Evolutionary conservation across 2,888 invertebrate genomes (phyloP), one percentile per base, ranked within the genome.

Genomic region (Criorhina ranunculi): DNA sequence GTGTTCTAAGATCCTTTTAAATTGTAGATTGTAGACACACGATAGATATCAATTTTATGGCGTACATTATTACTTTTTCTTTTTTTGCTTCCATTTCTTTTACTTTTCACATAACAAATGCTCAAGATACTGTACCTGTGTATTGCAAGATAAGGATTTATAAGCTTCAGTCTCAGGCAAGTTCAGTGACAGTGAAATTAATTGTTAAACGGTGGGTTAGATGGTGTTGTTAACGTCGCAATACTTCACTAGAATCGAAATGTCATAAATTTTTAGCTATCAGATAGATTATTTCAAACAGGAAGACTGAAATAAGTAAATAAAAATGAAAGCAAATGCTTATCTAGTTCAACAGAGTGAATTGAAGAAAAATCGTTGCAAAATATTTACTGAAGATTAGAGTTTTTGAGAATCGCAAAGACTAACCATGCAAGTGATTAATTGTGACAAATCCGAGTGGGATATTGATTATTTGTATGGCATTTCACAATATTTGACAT

Each of bases 331-430:
- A 40, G 5, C 7, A 42, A 42, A 24, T 5, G 19, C 60, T 49
- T 70, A 60, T 60, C 72, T 60, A 24, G 11, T 1, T n/a, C n/a
- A 46, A 53, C 11, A 35, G 37, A n/a, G 12, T 40, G 62, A 44
- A 35, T 62, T 64, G 24, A 57, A 19, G 24, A 12, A 53, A 62
- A 11, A n/a, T 31, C 31, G 33, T 31, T 60, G 29, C 37, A 17
- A 49, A 49, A 53, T 51, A 53, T 66, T 66, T 51, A 24, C 49
- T 53, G 51, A 15, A 67, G 53, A 53, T 42, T 67, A 51, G 6
- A 12, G 0, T 51, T 29, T 51, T 8, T 17, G 19, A 1, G 8
- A 8, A 46, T 11, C 0, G 24, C 8, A 31, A 17, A 5, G 31
- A 60, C n/a, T n/a, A n/a, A n/a, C n/a, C n/a, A n/a, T n/a, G n/a